Evolutionary conservation across 53 echinoderm and acorn worm species (phyloP).

Genomic region (Patiria pectinifera): DNA sequence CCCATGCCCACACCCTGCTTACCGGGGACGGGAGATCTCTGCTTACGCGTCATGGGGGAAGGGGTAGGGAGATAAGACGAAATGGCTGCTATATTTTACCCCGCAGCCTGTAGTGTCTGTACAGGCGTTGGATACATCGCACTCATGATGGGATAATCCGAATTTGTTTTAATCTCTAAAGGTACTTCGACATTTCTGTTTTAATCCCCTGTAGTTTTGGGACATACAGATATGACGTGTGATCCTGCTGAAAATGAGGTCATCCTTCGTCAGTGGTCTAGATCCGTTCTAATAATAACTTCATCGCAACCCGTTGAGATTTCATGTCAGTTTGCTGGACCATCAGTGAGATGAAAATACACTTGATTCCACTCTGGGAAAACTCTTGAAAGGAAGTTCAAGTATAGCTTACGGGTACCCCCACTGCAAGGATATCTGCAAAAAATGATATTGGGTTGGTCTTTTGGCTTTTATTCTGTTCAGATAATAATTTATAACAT

Average conservation of each 20-base stretch:
- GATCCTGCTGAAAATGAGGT: background rate
- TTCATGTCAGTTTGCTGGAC: background rate
- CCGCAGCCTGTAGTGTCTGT: background rate
- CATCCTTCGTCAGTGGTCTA: conserved; percentile 9
- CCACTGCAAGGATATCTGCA: no score
- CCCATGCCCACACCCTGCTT: conserved; percentile 4
- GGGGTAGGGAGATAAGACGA: conserved; percentile 5
- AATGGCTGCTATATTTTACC: background rate
- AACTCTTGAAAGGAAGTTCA: background rate
- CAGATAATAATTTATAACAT: no score
- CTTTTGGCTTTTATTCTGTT: no score
- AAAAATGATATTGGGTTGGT: no score
- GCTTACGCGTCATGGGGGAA: conserved; percentile 39
- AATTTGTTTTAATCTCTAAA: background rate
- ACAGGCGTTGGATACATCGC: background rate
- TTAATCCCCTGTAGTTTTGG: conserved; percentile 10
- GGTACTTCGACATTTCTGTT: background rate
- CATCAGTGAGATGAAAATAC: background rate
- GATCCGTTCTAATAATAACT: conserved; percentile 2
- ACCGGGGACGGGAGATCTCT: background rate
- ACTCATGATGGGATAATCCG: background rate
- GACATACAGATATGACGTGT: conserved; percentile 19
- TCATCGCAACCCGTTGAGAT: background rate
- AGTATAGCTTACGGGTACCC: background rate
- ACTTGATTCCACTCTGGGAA: background rate